Evolutionary conservation across 1,140 invertebrate species (phyloP).

Genomic region (Saccostrea echinata): DNA sequence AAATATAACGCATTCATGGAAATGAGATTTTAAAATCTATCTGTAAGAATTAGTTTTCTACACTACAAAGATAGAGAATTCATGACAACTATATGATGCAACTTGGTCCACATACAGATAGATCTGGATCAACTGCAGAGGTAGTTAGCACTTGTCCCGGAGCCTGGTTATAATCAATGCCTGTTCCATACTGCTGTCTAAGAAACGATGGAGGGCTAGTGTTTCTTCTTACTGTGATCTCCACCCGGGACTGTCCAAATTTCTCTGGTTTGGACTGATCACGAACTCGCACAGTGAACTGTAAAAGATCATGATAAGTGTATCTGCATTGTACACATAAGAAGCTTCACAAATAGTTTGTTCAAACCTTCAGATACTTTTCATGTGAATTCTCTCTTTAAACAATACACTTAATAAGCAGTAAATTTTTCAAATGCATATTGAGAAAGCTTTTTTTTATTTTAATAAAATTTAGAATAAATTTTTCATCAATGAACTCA

Average conservation of each 20-base stretch:
- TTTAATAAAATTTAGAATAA: neutral
- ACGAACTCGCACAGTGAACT: constrained; percentile 70
- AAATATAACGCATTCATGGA: too few species aligned
- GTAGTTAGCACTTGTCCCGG: constrained; percentile 58
- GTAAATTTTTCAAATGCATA: too few species aligned
- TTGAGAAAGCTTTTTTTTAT: neutral
- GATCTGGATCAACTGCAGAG: constrained; percentile 67
- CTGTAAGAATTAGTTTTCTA: too few species aligned
- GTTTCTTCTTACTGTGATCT: constrained; percentile 66
- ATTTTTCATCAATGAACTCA: neutral
- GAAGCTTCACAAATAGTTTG: too few species aligned
- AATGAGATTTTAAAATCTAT: too few species aligned
- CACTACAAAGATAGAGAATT: too few species aligned
- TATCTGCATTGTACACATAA: too few species aligned
- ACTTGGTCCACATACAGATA: constrained; percentile 59
- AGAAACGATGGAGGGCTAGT: constrained; percentile 64
- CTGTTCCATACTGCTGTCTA: constrained; percentile 59
- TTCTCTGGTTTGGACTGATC: constrained; percentile 75
- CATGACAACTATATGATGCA: too few species aligned
- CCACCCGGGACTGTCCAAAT: constrained; percentile 64
- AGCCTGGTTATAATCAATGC: constrained; percentile 58
- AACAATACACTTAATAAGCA: too few species aligned
- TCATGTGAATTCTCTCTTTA: too few species aligned
- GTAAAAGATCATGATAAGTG: constrained; percentile 7
- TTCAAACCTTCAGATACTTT: too few species aligned